phyloP scores from a whole-genome alignment of 37 sponge, comb jelly and placozoan species.

The Chondrosia reniformis region DNA sequence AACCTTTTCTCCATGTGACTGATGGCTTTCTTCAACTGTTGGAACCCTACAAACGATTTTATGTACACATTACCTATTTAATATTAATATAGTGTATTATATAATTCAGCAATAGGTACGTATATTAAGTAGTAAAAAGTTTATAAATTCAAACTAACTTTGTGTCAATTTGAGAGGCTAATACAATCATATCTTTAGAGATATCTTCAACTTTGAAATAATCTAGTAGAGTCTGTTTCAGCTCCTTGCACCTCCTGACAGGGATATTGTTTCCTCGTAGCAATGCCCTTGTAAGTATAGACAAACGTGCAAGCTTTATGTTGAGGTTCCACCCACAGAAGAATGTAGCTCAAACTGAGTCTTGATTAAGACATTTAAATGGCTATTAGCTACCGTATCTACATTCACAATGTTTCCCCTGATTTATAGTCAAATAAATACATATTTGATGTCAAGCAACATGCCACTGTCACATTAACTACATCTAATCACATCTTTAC shows the following conservation, averaged over 20 bases:
- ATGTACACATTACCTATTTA: not conserved
- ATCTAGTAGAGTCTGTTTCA: conserved; percentile 26
- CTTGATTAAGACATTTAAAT: too few species aligned
- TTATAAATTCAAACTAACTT: conserved; percentile 15
- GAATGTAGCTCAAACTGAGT: too few species aligned
- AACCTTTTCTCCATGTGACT: conserved; percentile 63
- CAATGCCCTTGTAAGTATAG: conserved; percentile 27
- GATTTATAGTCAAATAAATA: too few species aligned
- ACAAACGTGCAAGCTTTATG: too few species aligned
- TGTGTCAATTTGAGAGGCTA: conserved; percentile 42
- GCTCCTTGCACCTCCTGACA: conserved; percentile 24
- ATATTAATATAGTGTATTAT: not conserved
- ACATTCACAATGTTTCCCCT: too few species aligned
- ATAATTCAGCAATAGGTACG: not conserved
- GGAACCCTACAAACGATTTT: not conserved
- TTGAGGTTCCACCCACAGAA: too few species aligned
- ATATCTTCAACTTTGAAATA: conserved; percentile 39
- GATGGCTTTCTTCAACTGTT: not conserved
- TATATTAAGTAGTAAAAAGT: not conserved
- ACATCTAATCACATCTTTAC: too few species aligned
- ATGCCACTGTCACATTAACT: not conserved
- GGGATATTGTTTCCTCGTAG: conserved; percentile 24
- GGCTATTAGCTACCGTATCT: too few species aligned
- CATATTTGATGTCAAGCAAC: not conserved
- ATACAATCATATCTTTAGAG: conserved; percentile 35